Base-by-base conservation (phyloP, 2,113 vertebrate species). In the Kryptolebias marmoratus region DNA sequence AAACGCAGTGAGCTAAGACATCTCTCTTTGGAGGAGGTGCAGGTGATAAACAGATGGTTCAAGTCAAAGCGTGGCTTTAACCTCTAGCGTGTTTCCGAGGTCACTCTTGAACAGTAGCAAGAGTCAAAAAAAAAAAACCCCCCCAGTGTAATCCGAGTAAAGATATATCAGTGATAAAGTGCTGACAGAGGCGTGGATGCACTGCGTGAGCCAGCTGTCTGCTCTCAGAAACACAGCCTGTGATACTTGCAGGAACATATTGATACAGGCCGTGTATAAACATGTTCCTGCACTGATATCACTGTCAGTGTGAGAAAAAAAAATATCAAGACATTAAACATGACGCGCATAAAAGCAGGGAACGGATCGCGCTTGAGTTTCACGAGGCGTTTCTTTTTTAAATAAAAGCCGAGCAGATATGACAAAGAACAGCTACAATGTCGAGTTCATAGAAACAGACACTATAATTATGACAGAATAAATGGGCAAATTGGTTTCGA, bases 261-360 rank as follows among this genome's bases (percentile, higher is more conserved):
- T 42, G 39, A 42, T 42, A 42, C 39, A 42, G 39, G 39, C 39
- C 39, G 8, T 42, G 39, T 60, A 68, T 65, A 64, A 77, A 54
- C 82, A 77, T 65, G 69, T 73, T 63, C 31, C 63, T 52, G 74
- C 31, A 68, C 36, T 32, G 64, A 75, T 79, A 83, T 77, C 72
- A 68, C 71, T 50, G 32, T 50, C 64, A 47, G 66, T 27, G 42
- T 60, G 5, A 18, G 22, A 45, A 10, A 15, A 8, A 8, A 44
- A 15, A 68, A 65, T 54, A 79, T 49, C 49, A 44, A 60, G 31
- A 53, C 22, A 22, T 13, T 0, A 9, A 63, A 65, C 45, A 27
- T 22, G 16, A 68, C 8, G 56, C 27, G 22, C 48, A 68, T 11
- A 27, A 28, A 74, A 27, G 22, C 54, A 69, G 32, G 44, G 2